Evolutionary conservation across 2,888 invertebrate genomes (phyloP), one percentile per base, ranked within the genome.

Genomic region (Eremobia ochroleuca): DNA sequence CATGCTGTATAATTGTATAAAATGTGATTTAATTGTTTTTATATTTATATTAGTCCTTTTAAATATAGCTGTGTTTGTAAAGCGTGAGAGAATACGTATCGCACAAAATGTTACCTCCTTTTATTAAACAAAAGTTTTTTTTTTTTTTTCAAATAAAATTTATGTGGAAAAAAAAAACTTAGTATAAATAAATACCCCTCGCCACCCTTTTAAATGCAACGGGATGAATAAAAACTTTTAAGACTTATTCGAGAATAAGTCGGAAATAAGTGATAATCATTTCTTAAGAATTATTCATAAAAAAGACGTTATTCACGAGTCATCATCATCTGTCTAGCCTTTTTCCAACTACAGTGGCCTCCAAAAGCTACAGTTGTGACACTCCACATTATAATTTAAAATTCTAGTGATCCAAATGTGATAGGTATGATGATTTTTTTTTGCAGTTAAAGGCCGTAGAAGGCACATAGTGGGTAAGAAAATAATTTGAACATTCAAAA

Each of bases 91-190:
- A 55, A 55, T 34, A 68, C 31, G 3, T 52, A 62, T 34, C 77
- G 77, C 77, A 77, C 77, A 77, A 77, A 77, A 73, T 46, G 15
- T n/a, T 18, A 31, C 34, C 8, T 37, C 2, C 21, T 2, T 46
- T 15, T 15, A 25, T 15, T n/a, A 4, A 65, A 66, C 31, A 11
- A 65, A 66, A n/a, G n/a, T n/a, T n/a, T n/a, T n/a, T n/a, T n/a
- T n/a, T n/a, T n/a, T n/a, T n/a, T n/a, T n/a, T n/a, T n/a, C n/a
- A n/a, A n/a, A n/a, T n/a, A n/a, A n/a, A n/a, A n/a, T n/a, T n/a
- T n/a, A n/a, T n/a, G n/a, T n/a, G n/a, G n/a, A 55, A 43, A 40
- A 55, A 18, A 71, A 31, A 71, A n/a, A 8, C 13, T 8, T 37
- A 15, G 4, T 34, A 15, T n/a, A 4, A 65, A 66, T 46, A 11